Base-by-base conservation (phyloP, 2,797 vertebrate genomes). In the Psittacula derbiana region DNA sequence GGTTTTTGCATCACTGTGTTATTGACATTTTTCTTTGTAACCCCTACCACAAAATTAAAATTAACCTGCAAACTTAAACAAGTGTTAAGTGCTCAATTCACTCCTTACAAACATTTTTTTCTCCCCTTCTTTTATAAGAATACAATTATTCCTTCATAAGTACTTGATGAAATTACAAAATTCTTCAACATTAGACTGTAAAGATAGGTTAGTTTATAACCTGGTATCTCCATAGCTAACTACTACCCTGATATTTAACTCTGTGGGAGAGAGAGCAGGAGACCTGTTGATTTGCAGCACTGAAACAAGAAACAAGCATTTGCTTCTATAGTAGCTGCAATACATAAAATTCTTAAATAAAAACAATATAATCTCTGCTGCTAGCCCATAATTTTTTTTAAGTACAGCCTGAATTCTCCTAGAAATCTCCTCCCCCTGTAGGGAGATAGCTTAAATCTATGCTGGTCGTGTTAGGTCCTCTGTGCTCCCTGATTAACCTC, bases 21-120 rank as follows among this genome's bases (percentile, higher is more conserved):
- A 97, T 96, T 97, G 97, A 97, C 83, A 86, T 47, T 74, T 90
- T 97, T 87, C 86, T 96, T 80, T 97, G 89, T 96, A 96, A 97
- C 96, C 95, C 85, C 53, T 94, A 92, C 96, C 76, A 94, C 87
- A 96, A 97, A 98, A 98, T 98, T 97, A 97, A 97, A 98, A 97
- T 97, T 72, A 82, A 98, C 92, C 80, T 95, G 66, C 97, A 96
- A 96, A 94, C 83, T 95, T 76, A 93, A 96, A 96, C 93, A 97
- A 95, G 53, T 94, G 79, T 95, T 97, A 97, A 96, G 41, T 55
- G 71, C 85, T 97, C 74, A 74, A 70, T 96, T 96, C 79, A 65
- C 8, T 80, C 62, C 79, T 96, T 92, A 57, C 64, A 76, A 92
- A 57, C 64, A 61, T 57, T 94, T 92, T 87, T 95, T 93, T 76